Evolutionary conservation across 2,888 invertebrate genomes (phyloP), one percentile per base, ranked within the genome.

Genomic region (Eucera pruinosa): DNA sequence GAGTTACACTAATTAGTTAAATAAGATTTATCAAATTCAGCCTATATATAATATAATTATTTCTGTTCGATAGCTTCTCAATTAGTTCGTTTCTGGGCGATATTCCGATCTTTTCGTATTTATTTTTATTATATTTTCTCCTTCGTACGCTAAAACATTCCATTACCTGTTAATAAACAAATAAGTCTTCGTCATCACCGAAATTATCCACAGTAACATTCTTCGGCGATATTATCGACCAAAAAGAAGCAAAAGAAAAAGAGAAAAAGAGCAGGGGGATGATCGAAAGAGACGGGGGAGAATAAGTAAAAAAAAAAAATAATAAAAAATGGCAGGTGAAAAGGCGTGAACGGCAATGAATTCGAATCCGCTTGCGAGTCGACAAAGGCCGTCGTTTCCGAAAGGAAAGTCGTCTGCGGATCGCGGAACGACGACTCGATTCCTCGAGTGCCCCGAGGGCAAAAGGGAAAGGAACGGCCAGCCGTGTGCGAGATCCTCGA

Each of bases 331-430:
- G 70, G 20, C n/a, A 58, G n/a, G 18, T 36, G 52, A 52, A 43
- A 54, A 39, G 47, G 67, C 57, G 60, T 67, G 75, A 73, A 79
- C 66, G 67, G 50, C 47, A 52, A 76, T 69, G 76, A 82, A 80
- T 82, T 73, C 50, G 76, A 80, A 73, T 68, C 65, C 54, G 70
- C 47, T 70, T 50, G n/a, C 52, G 9, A 68, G 66, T 47, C 66
- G 67, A 64, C 68, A 78, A 78, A 79, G 62, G 71, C 58, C 58
- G 27, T 68, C 71, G 78, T 64, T 80, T 76, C 66, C 48, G 47
- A 48, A 39, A 60, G 60, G 50, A 70, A 76, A 73, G 47, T 72
- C 64, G 55, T 69, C 65, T 52, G 71, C 66, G 77, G 47, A 67
- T 70, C 33, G 65, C 65, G 33, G 13, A 20, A 27, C 54, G 43